A percentile compares a stretch with the other conserved stretches of the same genome.
phyloP scores from a whole-genome alignment of 2,888 invertebrate species.

The Drosophila austrosaltans region DNA sequence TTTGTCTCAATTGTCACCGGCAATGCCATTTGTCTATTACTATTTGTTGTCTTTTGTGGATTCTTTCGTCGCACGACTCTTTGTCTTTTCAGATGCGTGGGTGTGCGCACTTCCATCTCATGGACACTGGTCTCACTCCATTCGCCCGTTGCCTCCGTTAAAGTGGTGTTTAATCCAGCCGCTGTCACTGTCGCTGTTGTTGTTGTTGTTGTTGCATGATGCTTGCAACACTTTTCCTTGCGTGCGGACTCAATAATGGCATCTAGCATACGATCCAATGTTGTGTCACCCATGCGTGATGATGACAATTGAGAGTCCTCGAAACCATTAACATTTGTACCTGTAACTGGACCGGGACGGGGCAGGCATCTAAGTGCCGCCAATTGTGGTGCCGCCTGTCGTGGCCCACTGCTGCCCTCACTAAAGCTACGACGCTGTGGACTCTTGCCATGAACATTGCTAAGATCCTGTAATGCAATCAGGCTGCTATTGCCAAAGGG shows the following conservation, averaged over 20 bases:
- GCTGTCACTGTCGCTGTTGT: background rate
- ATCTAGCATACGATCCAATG: constrained; percentile 83
- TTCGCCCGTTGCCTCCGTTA: constrained; percentile 41
- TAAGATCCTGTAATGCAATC: constrained; percentile 81
- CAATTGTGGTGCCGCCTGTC: constrained; percentile 57
- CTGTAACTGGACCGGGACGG: constrained; percentile 17
- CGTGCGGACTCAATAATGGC: constrained; percentile 83
- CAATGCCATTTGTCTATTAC: background rate
- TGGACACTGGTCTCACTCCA: constrained; percentile 80
- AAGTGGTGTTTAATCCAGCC: background rate
- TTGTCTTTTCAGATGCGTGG: constrained; percentile 82
- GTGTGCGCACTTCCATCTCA: constrained; percentile 83
- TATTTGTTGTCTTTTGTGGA: constrained; percentile 46
- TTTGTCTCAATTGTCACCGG: background rate
- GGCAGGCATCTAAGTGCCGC: constrained; percentile 60
- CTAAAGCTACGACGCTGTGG: constrained; percentile 72
- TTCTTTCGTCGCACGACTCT: constrained; percentile 82
- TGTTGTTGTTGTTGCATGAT: background rate
- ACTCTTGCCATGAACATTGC: constrained; percentile 80
- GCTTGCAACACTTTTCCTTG: constrained; percentile 74
- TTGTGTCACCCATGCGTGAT: constrained; percentile 82
- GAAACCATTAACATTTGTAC: background rate
- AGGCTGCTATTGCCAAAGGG: constrained; percentile 78
- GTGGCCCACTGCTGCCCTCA: constrained; percentile 69
- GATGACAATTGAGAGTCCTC: constrained; percentile 76